A percentile compares a stretch with the other conserved stretches of the same genome.
Evolutionary conservation across 2,888 invertebrate species (phyloP).

Genomic region (Nephrotoma appendiculata): DNA sequence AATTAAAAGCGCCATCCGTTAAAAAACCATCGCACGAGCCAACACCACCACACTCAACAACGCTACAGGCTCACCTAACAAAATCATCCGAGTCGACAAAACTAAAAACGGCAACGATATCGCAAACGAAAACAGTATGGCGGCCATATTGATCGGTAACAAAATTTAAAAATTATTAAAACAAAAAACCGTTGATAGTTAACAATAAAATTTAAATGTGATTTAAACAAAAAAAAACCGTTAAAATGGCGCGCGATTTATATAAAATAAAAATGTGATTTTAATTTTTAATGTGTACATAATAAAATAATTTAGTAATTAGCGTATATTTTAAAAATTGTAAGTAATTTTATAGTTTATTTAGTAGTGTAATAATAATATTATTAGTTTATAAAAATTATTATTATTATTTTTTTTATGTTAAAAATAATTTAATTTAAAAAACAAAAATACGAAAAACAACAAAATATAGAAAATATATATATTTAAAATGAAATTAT

Average conservation of each 20-base stretch:
- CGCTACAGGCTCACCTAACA: constrained; percentile 1
- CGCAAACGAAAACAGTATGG: constrained; percentile 55
- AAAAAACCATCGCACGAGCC: constrained; percentile 30
- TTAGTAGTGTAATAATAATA: not conserved
- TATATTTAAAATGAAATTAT: not conserved
- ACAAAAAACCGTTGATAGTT: not conserved
- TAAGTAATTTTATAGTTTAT: not conserved
- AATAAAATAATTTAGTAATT: not conserved
- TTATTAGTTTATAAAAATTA: not conserved
- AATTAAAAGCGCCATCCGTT: constrained; percentile 46
- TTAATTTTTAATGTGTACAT: not conserved
- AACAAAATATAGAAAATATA: not conserved
- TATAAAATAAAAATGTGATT: not conserved
- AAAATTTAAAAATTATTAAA: not conserved
- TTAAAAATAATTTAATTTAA: not conserved
- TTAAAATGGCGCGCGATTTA: not conserved
- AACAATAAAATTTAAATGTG: not conserved
- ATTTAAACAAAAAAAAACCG: not conserved
- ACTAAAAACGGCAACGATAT: constrained; percentile 38
- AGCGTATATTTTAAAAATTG: not conserved
- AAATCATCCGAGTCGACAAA: constrained; percentile 37
- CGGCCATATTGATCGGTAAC: constrained; percentile 47
- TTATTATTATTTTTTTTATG: not conserved
- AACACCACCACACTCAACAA: not conserved
- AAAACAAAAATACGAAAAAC: not conserved